Conservation (phyloP, 2,888 invertebrate species). For the Parnassius smintheus region DNA sequence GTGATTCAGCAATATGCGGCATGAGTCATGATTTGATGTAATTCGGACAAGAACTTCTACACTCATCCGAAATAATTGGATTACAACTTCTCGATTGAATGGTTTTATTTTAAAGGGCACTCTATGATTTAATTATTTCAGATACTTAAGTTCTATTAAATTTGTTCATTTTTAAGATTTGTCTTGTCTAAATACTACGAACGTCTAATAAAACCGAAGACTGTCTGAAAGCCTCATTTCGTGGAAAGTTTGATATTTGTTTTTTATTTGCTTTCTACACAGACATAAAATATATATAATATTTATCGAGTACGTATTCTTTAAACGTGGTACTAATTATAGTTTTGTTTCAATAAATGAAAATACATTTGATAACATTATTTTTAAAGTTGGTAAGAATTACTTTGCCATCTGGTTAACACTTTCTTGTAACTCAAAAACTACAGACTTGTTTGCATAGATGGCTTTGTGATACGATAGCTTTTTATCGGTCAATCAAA, state of each 20-base stretch:
- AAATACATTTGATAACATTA: no score
- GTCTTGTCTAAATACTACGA: background rate
- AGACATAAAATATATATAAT: background rate
- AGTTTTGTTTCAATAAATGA: no score
- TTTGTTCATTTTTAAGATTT: constrained; percentile 27
- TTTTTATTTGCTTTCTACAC: background rate
- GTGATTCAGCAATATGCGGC: constrained; percentile 61
- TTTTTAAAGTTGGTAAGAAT: no score
- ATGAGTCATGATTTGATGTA: constrained; percentile 62
- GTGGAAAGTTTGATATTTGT: constrained; percentile 18
- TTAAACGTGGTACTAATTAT: no score
- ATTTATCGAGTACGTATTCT: no score
- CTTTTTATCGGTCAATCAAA: no score
- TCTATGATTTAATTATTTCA: constrained; percentile 54
- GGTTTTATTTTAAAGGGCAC: constrained; percentile 61
- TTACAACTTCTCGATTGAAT: constrained; percentile 68
- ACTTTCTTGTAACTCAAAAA: no score
- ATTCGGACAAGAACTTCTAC: constrained; percentile 57
- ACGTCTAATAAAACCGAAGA: constrained; percentile 9
- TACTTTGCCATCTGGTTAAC: no score
- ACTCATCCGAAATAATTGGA: constrained; percentile 74
- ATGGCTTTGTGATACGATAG: no score
- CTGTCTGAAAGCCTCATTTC: constrained; percentile 8
- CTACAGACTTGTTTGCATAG: no score
- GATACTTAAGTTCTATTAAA: constrained; percentile 42